phyloP scores from a whole-genome alignment of 2,888 invertebrate species.

The Strigamia maritima region DNA sequence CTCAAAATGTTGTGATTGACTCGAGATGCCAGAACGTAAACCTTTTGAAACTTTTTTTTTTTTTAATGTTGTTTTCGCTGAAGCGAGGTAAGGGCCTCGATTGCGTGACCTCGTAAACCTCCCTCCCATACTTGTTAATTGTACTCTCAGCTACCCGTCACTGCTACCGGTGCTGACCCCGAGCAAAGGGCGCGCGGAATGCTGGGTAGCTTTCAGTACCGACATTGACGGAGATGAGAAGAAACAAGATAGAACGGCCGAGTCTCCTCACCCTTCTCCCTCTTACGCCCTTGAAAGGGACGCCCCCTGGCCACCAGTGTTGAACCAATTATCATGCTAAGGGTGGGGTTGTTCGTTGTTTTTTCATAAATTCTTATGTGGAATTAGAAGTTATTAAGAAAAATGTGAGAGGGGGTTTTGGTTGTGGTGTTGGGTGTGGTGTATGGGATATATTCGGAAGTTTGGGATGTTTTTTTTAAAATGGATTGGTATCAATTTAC shows the following conservation, averaged over 20 bases:
- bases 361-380: background rate
- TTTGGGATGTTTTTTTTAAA: too few relatives aligned
- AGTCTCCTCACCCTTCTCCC: background rate
- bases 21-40: background rate
- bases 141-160: slow-evolving; percentile 5
- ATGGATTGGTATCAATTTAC: too few relatives aligned
- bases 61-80: background rate
- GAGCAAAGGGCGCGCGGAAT: slow-evolving; percentile 15
- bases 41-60: background rate
- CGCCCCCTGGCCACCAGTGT: slow-evolving; percentile 15
- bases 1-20: slow-evolving; percentile 10
- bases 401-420: too few relatives aligned
- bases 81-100: slow-evolving; percentile 9
- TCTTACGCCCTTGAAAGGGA: background rate
- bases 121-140: slow-evolving; percentile 9
- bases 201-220: slow-evolving; percentile 5
- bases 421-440: too few relatives aligned
- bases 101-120: slow-evolving; percentile 15
- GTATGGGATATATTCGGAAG: too few relatives aligned
- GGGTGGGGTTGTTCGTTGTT: background rate
- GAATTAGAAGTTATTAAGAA: too few relatives aligned
- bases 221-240: slow-evolving; percentile 15
- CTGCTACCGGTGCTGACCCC: slow-evolving; percentile 10
- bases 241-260: background rate
- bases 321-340: background rate